These are phyloP conservation scores for Centropus unirufus DNA, from an alignment of 2,113 vertebrate genomes.

Conservation along the genomic window DNA sequence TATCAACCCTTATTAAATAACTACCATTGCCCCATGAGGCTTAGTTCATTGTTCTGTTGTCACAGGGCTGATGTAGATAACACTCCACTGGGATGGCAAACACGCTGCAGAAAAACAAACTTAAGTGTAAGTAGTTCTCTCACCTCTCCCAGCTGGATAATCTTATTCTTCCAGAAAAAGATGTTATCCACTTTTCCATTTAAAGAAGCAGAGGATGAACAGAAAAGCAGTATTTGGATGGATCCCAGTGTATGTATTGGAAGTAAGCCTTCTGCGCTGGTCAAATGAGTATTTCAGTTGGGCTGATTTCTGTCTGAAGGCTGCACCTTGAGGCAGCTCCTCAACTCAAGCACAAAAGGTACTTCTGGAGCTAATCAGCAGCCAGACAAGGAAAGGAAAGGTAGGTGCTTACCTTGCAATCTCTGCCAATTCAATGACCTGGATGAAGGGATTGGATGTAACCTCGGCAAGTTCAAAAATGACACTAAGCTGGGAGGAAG, in stretches of 20 bases:
- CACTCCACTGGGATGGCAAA: background rate
- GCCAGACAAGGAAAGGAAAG: background rate
- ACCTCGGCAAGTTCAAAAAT: too few species aligned
- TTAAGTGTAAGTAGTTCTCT: background rate
- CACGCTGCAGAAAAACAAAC: background rate
- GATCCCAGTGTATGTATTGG: fast-evolving
- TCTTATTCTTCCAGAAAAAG: background rate
- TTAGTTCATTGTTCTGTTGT: background rate
- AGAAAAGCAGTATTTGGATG: background rate
- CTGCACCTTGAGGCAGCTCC: background rate
- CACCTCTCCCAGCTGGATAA: background rate
- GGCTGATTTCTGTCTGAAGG: background rate
- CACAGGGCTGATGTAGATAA: background rate
- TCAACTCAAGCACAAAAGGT: background rate
- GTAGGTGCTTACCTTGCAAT: background rate
- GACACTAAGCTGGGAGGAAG: too few species aligned
- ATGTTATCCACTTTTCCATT: background rate
- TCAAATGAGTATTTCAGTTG: background rate
- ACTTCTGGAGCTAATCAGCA: background rate
- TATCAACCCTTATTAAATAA: background rate
- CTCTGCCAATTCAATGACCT: too few species aligned
- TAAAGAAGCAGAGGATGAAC: background rate
- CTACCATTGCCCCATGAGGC: background rate
- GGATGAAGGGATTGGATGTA: background rate
- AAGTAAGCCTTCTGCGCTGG: background rate